Evolutionary conservation across 2,888 invertebrate species (phyloP).

Genomic region (Chymomyza fuscimana): DNA sequence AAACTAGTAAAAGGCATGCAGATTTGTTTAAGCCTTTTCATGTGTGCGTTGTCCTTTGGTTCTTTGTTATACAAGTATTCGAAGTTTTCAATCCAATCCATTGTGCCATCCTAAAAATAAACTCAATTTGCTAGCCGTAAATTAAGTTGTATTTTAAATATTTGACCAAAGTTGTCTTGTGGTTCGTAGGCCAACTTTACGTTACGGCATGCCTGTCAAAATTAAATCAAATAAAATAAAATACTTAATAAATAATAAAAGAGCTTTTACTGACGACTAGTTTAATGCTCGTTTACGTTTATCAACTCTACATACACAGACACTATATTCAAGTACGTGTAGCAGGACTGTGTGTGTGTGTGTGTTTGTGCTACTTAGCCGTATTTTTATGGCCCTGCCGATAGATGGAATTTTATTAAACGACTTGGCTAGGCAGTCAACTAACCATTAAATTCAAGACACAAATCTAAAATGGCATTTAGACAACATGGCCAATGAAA

Average conservation of each 20-base stretch:
- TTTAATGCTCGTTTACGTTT: constrained; percentile 70
- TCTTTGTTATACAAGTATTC: not conserved
- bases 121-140: not conserved
- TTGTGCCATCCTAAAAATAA: not conserved
- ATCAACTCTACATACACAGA: not conserved
- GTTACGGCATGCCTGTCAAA: constrained; percentile 37
- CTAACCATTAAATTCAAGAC: constrained; percentile 74
- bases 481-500: constrained; percentile 45
- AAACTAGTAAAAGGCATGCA: not conserved
- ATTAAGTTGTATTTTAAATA: not conserved
- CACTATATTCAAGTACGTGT: not conserved
- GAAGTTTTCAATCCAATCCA: not conserved
- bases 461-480: constrained; percentile 75
- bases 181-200: constrained; percentile 20
- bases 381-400: constrained; percentile 59
- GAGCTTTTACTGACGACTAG: constrained; percentile 42
- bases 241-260: constrained; percentile 73
- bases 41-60: not conserved
- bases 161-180: constrained; percentile 53
- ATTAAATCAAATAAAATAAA: constrained; percentile 72
- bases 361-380: not conserved
- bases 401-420: constrained; percentile 65
- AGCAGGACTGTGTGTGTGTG: not conserved
- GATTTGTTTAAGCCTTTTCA: not conserved
- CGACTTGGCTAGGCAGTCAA: constrained; percentile 59